A percentile compares a stretch with the other conserved stretches of the same genome.
These are phyloP conservation scores for Acanthurus lineatus DNA, from an alignment of 2,797 vertebrate genomes.

Conservation along the genomic window DNA sequence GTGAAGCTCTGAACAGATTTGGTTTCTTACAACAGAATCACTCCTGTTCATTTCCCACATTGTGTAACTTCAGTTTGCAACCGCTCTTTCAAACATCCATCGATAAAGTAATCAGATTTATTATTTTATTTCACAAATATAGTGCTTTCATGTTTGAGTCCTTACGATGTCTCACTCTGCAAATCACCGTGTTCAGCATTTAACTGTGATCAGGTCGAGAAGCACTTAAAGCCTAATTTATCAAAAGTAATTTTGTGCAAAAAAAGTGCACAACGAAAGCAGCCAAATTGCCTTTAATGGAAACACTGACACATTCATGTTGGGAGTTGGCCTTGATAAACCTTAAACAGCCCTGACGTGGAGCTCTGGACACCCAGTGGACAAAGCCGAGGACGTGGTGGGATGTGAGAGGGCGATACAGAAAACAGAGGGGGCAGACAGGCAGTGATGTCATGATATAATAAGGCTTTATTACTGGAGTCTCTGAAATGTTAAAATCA, in stretches of 20 bases:
- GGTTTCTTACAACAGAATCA: conserved; percentile 60
- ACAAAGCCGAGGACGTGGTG: conserved; percentile 4
- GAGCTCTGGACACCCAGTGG: conserved; percentile 21
- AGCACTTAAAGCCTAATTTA: conserved; percentile 22
- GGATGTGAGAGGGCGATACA: conserved; percentile 14
- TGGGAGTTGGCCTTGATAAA: conserved; percentile 26
- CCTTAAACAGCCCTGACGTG: neutral
- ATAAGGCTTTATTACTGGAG: conserved; percentile 79
- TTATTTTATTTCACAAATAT: neutral
- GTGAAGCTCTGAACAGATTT: conserved; percentile 38
- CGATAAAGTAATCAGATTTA: too few relatives aligned
- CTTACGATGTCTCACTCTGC: conserved; percentile 4
- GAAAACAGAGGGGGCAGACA: conserved; percentile 55
- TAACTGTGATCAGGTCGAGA: conserved; percentile 21
- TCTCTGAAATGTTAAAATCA: conserved; percentile 78
- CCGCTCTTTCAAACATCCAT: too few relatives aligned
- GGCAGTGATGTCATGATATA: conserved; percentile 70
- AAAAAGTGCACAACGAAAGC: conserved; percentile 26
- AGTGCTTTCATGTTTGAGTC: conserved; percentile 19
- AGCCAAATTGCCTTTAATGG: conserved; percentile 5
- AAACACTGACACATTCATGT: conserved; percentile 21
- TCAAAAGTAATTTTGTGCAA: conserved; percentile 16
- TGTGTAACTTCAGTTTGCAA: conserved; percentile 4
- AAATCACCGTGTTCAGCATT: conserved; percentile 26
- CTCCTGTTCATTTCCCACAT: conserved; percentile 33